Conservation (phyloP, 2,888 invertebrate genomes). For the Clunio marinus region DNA sequence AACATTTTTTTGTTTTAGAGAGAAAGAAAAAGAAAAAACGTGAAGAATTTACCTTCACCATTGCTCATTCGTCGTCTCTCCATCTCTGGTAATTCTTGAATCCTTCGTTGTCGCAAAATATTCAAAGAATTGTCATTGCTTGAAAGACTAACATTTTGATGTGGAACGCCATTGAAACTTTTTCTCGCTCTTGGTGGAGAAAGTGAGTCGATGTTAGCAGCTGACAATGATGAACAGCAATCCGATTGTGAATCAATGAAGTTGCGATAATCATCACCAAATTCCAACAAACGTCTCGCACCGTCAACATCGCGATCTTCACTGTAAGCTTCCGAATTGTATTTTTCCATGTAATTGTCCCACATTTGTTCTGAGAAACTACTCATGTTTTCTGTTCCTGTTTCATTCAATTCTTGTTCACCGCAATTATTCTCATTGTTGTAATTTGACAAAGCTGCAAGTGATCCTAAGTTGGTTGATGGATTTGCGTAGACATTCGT, state of each 20-base stretch:
- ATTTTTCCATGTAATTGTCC: constrained; percentile 95
- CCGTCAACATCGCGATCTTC: constrained; percentile 82
- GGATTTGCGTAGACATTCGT: constrained; percentile 42
- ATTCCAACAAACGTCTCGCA: constrained; percentile 74
- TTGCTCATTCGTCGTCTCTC: constrained; percentile 11
- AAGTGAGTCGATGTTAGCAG: constrained; percentile 54
- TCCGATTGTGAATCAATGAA: constrained; percentile 88
- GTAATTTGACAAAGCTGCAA: constrained; percentile 50
- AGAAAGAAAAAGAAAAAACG: too few species aligned
- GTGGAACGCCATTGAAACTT: not conserved
- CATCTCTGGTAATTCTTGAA: constrained; percentile 29
- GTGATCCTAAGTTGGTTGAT: constrained; percentile 47
- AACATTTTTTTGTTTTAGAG: not conserved
- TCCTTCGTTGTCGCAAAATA: constrained; percentile 9
- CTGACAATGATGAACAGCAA: constrained; percentile 74
- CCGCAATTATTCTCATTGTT: constrained; percentile 43
- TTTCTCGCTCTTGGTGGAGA: constrained; percentile 52
- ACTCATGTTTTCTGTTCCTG: constrained; percentile 68
- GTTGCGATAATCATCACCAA: constrained; percentile 86
- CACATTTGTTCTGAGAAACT: constrained; percentile 89
- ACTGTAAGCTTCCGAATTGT: constrained; percentile 85
- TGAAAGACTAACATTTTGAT: not conserved
- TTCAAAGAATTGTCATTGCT: constrained; percentile 32
- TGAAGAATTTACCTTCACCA: constrained; percentile 19
- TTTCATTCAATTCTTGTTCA: constrained; percentile 48